Evolutionary conservation across 2,113 vertebrate species (phyloP).

Genomic region (Elephantulus edwardii): DNA sequence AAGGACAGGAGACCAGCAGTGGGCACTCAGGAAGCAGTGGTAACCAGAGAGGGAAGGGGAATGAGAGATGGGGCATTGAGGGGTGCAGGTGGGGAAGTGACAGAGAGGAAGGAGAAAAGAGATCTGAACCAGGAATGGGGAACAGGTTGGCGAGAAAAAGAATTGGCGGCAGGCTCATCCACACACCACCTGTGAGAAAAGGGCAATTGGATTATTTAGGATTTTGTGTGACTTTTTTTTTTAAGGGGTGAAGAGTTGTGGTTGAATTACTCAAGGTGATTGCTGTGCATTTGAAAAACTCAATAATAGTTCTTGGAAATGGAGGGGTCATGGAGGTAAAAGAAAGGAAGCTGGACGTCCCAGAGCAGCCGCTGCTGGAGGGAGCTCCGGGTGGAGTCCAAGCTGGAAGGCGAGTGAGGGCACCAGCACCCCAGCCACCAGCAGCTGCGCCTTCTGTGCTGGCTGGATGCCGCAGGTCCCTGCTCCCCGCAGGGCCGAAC

Average conservation of each 20-base stretch:
- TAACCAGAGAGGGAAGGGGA: background rate
- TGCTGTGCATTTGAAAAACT: background rate
- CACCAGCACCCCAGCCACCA: background rate
- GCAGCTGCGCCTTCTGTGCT: background rate
- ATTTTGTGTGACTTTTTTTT: background rate
- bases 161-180: background rate
- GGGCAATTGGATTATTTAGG: background rate
- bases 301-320: background rate
- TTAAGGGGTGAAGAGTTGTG: background rate
- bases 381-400: background rate
- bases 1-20: slow-evolving; percentile 16
- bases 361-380: background rate
- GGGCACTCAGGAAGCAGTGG: background rate
- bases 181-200: background rate
- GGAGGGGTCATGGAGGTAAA: background rate
- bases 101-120: background rate
- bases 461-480: background rate
- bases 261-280: slow-evolving; percentile 21
- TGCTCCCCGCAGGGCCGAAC: background rate
- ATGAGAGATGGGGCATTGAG: too few relatives aligned
- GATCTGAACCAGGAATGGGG: background rate
- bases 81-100: background rate
- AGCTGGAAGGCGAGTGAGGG: background rate
- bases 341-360: background rate
- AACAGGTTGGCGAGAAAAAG: background rate